Conservation (phyloP, 2,113 vertebrate species). For the Seriola rivoliana region DNA sequence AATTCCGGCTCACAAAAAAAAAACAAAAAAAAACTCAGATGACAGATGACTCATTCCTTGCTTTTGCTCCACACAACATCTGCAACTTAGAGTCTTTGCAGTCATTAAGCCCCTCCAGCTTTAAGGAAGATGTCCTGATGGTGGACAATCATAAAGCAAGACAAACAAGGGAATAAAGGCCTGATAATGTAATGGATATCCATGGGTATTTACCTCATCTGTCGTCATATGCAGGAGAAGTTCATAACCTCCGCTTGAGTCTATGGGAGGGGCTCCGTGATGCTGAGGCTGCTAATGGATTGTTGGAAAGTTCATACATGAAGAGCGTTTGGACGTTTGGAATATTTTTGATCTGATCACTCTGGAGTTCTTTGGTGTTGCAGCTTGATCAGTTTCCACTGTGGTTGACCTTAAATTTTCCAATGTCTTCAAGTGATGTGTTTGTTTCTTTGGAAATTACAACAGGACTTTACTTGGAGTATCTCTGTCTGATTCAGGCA, state of each 20-base stretch:
- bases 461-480: conserved; percentile 32
- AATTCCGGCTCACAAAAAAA: conserved; percentile 56
- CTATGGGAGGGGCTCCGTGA: conserved; percentile 66
- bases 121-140: conserved; percentile 59
- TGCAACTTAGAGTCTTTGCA: conserved; percentile 65
- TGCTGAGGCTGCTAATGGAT: conserved; percentile 57
- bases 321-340: conserved; percentile 11
- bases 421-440: neutral
- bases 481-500: conserved; percentile 10
- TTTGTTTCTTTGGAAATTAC: neutral
- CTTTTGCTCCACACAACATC: conserved; percentile 65
- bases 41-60: conserved; percentile 73
- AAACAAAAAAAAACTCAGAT: conserved; percentile 2
- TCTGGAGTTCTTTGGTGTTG: neutral
- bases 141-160: neutral
- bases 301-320: conserved; percentile 37
- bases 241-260: conserved; percentile 56
- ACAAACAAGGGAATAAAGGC: conserved; percentile 42
- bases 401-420: neutral
- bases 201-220: conserved; percentile 26
- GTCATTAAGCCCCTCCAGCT: conserved; percentile 72
- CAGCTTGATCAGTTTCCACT: neutral
- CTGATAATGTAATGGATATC: conserved; percentile 59
- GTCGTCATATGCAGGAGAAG: conserved; percentile 34
- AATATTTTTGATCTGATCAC: conserved; percentile 39